Conservation (phyloP, 2,888 invertebrate species). For the Limnephilus lunatus region DNA sequence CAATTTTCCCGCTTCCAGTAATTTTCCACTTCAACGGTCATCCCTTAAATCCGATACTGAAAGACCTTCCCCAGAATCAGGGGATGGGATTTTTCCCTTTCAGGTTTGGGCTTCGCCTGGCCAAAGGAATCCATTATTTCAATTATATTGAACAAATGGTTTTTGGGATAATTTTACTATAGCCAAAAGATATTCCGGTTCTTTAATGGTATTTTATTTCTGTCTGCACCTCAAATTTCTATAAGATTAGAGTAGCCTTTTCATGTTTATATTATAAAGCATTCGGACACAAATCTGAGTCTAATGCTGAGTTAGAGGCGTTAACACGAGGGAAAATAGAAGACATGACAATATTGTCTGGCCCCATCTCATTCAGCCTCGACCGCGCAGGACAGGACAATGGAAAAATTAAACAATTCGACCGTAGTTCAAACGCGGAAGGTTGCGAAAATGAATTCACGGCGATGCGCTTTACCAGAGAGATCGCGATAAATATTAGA, state of each 20-base stretch:
- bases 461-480: no score
- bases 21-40: constrained; percentile 28
- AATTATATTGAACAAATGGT: constrained; percentile 27
- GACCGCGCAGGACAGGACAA: no score
- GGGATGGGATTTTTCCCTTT: background rate
- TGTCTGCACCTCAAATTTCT: background rate
- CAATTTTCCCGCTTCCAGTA: constrained; percentile 25
- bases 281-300: background rate
- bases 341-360: no score
- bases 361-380: no score
- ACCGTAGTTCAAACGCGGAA: no score
- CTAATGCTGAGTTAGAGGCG: no score
- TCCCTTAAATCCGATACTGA: constrained; percentile 34
- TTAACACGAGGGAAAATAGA: no score
- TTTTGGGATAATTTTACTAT: background rate
- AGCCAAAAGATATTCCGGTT: background rate
- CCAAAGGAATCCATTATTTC: background rate
- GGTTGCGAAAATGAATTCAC: no score
- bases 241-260: background rate
- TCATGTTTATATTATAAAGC: background rate
- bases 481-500: no score
- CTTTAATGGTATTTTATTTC: background rate
- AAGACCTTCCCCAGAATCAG: background rate
- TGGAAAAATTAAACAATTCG: no score
- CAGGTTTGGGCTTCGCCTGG: background rate